phyloP scores from a whole-genome alignment of 2,113 vertebrate genomes.

The Chelonoidis abingdonii region DNA sequence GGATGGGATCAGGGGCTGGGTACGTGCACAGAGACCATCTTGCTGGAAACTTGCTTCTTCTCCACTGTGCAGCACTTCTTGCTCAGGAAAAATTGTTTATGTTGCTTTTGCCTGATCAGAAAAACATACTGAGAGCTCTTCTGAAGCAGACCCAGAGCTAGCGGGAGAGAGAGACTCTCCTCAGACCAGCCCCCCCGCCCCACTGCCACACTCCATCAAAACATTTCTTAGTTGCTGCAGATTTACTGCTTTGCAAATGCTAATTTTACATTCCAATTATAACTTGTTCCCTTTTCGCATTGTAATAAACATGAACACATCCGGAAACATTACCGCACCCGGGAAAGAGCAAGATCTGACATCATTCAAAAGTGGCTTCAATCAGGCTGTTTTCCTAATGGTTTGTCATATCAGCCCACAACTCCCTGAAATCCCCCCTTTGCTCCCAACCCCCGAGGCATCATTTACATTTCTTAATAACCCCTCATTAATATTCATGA shows the following conservation, averaged over 20 bases:
- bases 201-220: accelerated
- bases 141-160: neutral
- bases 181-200: no score
- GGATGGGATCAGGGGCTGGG: neutral
- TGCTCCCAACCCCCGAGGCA: slow-evolving; percentile 73
- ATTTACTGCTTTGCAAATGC: neutral
- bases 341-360: slow-evolving; percentile 65
- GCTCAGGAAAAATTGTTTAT: neutral
- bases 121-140: neutral
- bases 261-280: slow-evolving; percentile 68
- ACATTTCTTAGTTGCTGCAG: neutral
- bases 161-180: neutral
- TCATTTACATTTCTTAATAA: slow-evolving; percentile 86
- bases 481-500: slow-evolving; percentile 84
- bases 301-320: slow-evolving; percentile 75
- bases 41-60: neutral
- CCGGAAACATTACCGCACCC: slow-evolving; percentile 58
- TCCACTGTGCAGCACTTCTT: neutral
- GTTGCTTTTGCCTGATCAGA: neutral
- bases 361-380: slow-evolving; percentile 78
- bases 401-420: slow-evolving; percentile 72
- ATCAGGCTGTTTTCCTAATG: slow-evolving; percentile 72
- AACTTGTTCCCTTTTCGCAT: slow-evolving; percentile 68
- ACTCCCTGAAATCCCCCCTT: slow-evolving; percentile 8
- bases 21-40: neutral